These are phyloP conservation scores for Lagopus leucura DNA, from an alignment of 2,113 vertebrate species.

Conservation along the genomic window DNA sequence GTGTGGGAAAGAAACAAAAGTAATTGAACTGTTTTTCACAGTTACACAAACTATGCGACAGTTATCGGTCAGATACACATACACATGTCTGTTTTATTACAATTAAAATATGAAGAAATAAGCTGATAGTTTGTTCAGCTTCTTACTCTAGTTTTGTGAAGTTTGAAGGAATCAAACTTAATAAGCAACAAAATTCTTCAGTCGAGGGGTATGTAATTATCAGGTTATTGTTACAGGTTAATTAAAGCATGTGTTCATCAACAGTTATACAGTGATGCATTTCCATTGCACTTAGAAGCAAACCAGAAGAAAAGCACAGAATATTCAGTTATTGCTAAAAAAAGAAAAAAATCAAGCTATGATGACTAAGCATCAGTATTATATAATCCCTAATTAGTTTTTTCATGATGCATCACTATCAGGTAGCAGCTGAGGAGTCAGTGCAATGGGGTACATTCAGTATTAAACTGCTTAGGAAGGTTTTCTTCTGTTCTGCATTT, in stretches of 20 bases:
- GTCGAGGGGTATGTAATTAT: conserved; percentile 7
- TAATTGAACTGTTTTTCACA: background rate
- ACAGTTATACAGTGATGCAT: background rate
- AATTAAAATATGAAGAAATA: conserved; percentile 24
- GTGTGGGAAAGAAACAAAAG: background rate
- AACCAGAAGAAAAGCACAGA: background rate
- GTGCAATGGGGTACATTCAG: background rate
- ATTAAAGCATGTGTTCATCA: background rate
- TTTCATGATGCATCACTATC: background rate
- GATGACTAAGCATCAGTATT: background rate
- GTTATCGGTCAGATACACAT: background rate
- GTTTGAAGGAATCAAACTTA: background rate
- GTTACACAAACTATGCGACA: background rate
- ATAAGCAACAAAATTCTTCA: conserved; percentile 1
- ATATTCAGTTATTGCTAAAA: background rate
- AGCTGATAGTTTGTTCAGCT: background rate
- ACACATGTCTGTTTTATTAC: background rate
- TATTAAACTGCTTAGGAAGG: background rate
- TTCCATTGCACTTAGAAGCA: conserved; percentile 8
- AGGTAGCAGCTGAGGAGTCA: background rate
- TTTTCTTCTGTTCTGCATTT: background rate
- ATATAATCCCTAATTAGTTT: background rate
- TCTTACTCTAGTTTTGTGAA: background rate
- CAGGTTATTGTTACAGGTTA: background rate
- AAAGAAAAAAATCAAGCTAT: background rate